Base-by-base conservation (phyloP, 2,113 vertebrate genomes). In the Perca schrenkii region DNA sequence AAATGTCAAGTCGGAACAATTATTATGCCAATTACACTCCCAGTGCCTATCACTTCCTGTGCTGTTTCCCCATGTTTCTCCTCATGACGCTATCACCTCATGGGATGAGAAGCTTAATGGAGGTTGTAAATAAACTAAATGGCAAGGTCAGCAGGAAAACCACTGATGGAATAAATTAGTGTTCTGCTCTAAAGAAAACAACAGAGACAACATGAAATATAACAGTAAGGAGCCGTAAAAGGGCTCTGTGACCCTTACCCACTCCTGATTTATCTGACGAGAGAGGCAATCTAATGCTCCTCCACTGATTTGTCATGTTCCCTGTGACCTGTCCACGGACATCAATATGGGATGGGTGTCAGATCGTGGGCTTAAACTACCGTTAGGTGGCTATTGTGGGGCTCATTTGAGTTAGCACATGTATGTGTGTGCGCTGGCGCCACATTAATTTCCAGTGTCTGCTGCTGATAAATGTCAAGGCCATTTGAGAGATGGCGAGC, bases 261-360 rank as follows among this genome's bases (percentile, higher is more conserved):
- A n/a, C 56, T 56, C 62, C 83, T 91, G 90, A 94, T 94, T 94
- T 94, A 94, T 95, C 86, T 80, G 91, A 90, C 75, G 58, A 76
- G 84, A 79, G 79, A 87, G 74, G 87, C 93, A 90, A 91, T 94
- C 91, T 83, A 91, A 85, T 71, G 66, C 89, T 82, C 75, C 88
- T 84, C 43, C 61, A 14, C 86, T 92, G 90, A 94, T 95, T 93
- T 92, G 92, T 82, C 89, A 91, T 86, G 89, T 91, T 88, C 90
- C 79, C 84, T 4, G 76, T 88, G 91, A 83, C 88, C 92, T 90
- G 93, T 89, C 93, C 84, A 49, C 73, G 19, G 31, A 82, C 88
- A 92, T 94, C 89, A 87, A 91, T 92, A 88, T 62, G 57, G 67
- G 62, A 34, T 54, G 88, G 65, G 77, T 91, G 93, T 92, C 91